phyloP scores from a whole-genome alignment of 2,113 vertebrate species.

The Etia nguti region DNA sequence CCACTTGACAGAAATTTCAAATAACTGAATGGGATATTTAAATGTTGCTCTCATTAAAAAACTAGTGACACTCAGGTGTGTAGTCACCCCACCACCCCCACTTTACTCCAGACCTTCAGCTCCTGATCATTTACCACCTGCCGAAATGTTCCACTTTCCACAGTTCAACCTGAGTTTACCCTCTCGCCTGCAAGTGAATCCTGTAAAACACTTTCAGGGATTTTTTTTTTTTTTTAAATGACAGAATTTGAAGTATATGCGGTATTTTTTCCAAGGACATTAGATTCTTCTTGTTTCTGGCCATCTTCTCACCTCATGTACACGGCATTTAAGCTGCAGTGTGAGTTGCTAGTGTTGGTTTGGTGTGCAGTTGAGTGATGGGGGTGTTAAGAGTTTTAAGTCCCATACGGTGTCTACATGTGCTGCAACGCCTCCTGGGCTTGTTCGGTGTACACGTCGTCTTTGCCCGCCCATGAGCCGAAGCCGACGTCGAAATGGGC shows the following conservation, averaged over 20 bases:
- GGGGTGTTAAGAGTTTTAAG: neutral
- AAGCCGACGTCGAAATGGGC: conserved; percentile 72
- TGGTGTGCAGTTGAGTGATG: neutral
- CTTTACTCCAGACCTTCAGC: neutral
- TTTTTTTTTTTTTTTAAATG: neutral
- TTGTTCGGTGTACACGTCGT: conserved; percentile 87
- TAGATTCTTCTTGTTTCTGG: neutral
- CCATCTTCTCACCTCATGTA: neutral
- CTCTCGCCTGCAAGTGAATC: neutral
- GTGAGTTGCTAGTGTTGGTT: neutral
- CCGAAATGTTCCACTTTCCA: neutral
- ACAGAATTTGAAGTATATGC: neutral
- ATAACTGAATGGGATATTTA: neutral
- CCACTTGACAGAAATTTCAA: neutral
- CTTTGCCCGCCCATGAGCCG: conserved; percentile 79
- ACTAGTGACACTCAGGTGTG: neutral
- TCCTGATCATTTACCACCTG: neutral
- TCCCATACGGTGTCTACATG: conserved; percentile 72
- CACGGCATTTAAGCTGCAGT: neutral
- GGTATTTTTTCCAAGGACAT: neutral
- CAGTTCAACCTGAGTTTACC: neutral
- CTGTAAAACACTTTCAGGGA: neutral
- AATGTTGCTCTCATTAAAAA: neutral
- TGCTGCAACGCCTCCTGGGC: conserved; percentile 93
- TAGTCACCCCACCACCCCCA: too few relatives aligned